These are phyloP conservation scores for Pontoporia blainvillei DNA, from an alignment of 2,113 vertebrate species.

Conservation along the genomic window DNA sequence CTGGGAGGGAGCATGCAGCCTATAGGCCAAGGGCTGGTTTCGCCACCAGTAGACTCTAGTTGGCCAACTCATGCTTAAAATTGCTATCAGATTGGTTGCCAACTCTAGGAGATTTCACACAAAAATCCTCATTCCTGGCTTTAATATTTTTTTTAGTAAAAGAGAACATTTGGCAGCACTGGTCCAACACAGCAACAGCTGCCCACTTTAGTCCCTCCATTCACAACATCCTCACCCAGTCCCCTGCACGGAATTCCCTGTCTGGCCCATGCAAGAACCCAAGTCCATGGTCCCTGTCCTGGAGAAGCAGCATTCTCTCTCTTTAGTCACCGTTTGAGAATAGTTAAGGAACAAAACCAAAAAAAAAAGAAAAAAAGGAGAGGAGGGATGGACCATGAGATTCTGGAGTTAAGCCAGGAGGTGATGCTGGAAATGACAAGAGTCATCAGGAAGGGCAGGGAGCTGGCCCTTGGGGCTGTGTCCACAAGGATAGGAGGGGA, in stretches of 20 bases:
- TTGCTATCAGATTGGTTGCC: neutral
- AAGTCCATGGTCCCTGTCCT: neutral
- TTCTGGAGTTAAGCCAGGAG: neutral
- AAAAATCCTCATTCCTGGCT: neutral
- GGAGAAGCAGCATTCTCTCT: neutral
- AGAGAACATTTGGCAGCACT: neutral
- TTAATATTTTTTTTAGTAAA: neutral
- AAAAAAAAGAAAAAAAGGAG: no score
- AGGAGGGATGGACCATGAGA: fast-evolving
- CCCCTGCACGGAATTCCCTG: no score
- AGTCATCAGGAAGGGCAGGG: neutral
- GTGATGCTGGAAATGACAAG: neutral
- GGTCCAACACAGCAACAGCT: neutral
- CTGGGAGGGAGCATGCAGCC: fast-evolving
- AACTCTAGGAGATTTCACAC: neutral
- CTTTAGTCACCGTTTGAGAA: neutral
- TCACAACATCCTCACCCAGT: neutral
- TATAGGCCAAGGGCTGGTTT: neutral
- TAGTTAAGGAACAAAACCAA: neutral
- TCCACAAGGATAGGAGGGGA: no score
- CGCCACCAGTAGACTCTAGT: no score
- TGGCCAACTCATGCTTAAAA: neutral
- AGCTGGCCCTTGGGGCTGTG: no score
- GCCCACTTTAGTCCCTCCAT: fast-evolving
- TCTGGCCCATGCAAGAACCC: fast-evolving